Conservation (phyloP, 2,797 vertebrate species). For the Crocidura indochinensis region DNA sequence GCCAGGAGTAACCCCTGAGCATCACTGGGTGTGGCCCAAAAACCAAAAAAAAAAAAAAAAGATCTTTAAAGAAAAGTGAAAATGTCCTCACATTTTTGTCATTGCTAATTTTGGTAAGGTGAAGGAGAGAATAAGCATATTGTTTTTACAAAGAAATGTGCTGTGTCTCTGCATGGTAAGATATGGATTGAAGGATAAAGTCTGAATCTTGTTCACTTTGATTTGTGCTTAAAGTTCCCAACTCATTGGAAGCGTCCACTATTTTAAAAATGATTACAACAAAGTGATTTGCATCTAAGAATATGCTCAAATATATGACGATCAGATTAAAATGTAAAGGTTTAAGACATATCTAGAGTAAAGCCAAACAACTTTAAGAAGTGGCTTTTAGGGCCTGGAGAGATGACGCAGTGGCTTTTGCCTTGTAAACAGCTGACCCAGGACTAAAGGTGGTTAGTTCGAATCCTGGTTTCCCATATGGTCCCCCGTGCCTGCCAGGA, state of each 20-base stretch:
- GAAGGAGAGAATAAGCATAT: neutral
- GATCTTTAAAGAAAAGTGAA: neutral
- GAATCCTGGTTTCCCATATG: too few relatives aligned
- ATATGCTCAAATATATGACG: neutral
- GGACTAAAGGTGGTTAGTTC: too few relatives aligned
- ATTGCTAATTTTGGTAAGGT: neutral
- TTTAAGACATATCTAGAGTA: neutral
- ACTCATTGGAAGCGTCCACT: neutral
- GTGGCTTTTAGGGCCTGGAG: too few relatives aligned
- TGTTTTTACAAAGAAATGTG: slow-evolving; percentile 54
- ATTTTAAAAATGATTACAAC: slow-evolving; percentile 7
- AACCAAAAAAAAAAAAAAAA: too few relatives aligned
- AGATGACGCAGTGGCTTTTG: too few relatives aligned
- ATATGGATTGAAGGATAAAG: neutral
- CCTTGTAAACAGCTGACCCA: too few relatives aligned
- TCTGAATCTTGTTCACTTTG: neutral
- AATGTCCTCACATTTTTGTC: neutral
- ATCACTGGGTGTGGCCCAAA: too few relatives aligned
- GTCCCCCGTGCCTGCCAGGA: too few relatives aligned
- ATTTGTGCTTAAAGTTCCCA: neutral
- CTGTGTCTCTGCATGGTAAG: neutral
- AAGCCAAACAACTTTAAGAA: neutral
- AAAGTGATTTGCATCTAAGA: neutral
- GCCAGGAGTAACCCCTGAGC: too few relatives aligned
- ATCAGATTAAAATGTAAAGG: neutral